Evolutionary conservation across 2,113 vertebrate genomes (phyloP), one percentile per base, ranked within the genome.

Genomic region (Chaetura pelagica): DNA sequence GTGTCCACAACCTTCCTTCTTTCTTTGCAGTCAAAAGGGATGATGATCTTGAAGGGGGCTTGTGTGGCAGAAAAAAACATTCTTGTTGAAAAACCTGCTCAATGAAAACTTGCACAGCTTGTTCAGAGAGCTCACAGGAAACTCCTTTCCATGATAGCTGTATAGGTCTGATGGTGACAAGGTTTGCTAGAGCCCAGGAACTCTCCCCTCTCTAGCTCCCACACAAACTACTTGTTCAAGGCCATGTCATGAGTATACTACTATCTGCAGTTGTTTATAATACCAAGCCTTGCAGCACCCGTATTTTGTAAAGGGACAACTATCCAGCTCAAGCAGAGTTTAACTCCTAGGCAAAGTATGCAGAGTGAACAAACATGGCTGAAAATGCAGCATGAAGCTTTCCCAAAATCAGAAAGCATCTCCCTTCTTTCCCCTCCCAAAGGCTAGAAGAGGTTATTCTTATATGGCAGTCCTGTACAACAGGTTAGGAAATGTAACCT

Each of bases 1-100:
- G 7, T 0, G 0, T 7, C 12, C 1, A 0, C 64, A 89, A 29
- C 8, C 59, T 40, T 78, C 81, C 52, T 64, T 77, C 23, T 19
- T 82, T 44, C 52, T 27, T 71, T 73, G 57, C 14, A 42, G 22
- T 58, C 26, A 51, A 69, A 77, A 90, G 6, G 5, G 42, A 67
- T 38, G 3, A 75, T 5, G 5, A 42, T 30, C 32, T n/a, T 26
- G 6, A 57, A 73, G 27, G 6, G 4, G 17, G 44, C n/a, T 52
- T 6, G 2, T 4, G 6, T 2, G 10, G 32, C 20, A 22, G 2
- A 13, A 91, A 77, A 82, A 54, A 1, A 15, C 2, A 40, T 24
- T 86, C 19, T 24, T n/a, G 22, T 20, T 29, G 26, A 63, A 84
- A 74, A 57, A 30, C 2, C 27, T 29, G 0, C 48, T 84, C n/a